Conservation (phyloP, 2,888 invertebrate genomes). For the Dryobotodes eremita region DNA sequence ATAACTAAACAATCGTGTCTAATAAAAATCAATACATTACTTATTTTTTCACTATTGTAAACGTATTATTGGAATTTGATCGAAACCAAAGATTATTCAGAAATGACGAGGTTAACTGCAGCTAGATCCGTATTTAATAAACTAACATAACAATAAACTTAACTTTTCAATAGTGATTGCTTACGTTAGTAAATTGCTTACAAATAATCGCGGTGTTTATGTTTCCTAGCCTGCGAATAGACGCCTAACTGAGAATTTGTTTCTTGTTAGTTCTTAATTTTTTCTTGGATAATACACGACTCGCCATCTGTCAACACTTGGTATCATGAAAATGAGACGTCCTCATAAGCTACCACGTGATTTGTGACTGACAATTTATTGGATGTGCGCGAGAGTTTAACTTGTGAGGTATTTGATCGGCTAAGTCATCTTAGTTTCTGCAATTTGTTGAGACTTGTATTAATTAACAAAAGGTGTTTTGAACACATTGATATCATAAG, state of each 20-base stretch:
- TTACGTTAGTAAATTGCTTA: background rate
- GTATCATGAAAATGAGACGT: background rate
- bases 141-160: background rate
- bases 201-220: background rate
- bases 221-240: slow-evolving; percentile 7
- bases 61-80: slow-evolving; percentile 3
- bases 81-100: background rate
- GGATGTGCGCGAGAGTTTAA: background rate
- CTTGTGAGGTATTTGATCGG: background rate
- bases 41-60: background rate
- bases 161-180: background rate
- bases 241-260: background rate
- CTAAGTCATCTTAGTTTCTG: background rate
- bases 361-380: slow-evolving; percentile 1
- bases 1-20: slow-evolving; percentile 12
- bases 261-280: background rate
- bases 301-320: slow-evolving; percentile 8
- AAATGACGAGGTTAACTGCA: background rate
- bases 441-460: background rate
- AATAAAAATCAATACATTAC: slow-evolving; percentile 3
- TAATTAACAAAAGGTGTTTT: background rate
- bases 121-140: slow-evolving; percentile 6
- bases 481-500: background rate
- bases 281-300: slow-evolving; percentile 4
- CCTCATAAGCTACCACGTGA: background rate